Base-by-base conservation (phyloP, 2,113 vertebrate species). In the Barnardius zonarius region DNA sequence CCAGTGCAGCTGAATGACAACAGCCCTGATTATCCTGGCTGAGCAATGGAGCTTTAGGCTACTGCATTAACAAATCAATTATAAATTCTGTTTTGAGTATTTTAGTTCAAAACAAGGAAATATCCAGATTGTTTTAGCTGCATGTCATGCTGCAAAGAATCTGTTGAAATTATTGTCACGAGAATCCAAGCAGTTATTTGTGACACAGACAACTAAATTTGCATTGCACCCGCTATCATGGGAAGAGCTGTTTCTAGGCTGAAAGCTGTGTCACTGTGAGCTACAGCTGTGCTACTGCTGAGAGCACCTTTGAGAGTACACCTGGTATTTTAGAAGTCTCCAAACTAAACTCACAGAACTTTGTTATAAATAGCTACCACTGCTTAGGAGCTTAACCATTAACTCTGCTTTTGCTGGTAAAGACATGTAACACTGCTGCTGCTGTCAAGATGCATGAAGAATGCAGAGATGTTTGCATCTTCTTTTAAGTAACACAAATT, bases 71-170 rank as follows among this genome's bases (percentile, higher is more conserved):
- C 46, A 95, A 92, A 94, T 79, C 43, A 61, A 75, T 93, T 94
- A 75, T 52, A 72, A 93, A 86, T 76, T 86, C 77, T 4, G 1
- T 52, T 95, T 88, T 51, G 27, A 88, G 30, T 51, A 88, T 27
- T 92, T 92, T 52, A 78, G 85, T 61, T 86, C 86, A 93, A 86
- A 95, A 83, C 57, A 88, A 88, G 48, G 46, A 73, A 92, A 81
- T 80, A 88, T 48, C 33, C 80, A 81, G 82, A 70, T 44, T 85
- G 90, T 74, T 90, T 75, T 76, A 92, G 46, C 4, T 7, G 72
- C 39, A 43, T 4, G 28, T 63, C 88, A 77, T 68, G 55, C 83
- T 88, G 76, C 72, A 74, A 90, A 68, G 48, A 90, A 93, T 61
- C 83, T 72, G 76, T 55, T 88, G 61, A 82, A 90, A 90, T 66